phyloP scores from a whole-genome alignment of 2,113 vertebrate genomes.

The Anhinga anhinga region DNA sequence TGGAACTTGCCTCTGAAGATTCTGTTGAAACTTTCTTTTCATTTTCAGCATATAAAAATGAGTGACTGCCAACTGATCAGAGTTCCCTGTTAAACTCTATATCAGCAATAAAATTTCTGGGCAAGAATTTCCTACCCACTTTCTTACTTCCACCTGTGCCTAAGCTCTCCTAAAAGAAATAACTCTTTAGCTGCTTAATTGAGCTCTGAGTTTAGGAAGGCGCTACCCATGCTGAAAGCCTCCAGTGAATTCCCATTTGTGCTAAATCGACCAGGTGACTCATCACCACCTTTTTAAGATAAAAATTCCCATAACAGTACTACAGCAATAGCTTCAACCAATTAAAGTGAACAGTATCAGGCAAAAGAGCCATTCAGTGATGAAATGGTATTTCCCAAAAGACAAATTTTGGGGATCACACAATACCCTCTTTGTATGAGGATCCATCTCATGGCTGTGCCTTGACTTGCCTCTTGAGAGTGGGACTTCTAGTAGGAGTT shows the following conservation, averaged over 20 bases:
- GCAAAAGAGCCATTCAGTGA: not conserved
- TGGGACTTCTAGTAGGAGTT: not conserved
- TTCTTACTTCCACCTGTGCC: not conserved
- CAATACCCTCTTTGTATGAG: not conserved
- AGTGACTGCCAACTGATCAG: not conserved
- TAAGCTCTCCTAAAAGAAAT: conserved; percentile 19
- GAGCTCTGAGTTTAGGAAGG: conserved; percentile 19
- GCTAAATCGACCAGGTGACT: conserved; percentile 30
- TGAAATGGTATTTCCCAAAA: not conserved
- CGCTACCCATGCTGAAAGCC: conserved; percentile 13
- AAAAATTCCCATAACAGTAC: not conserved
- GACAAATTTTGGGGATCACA: not conserved
- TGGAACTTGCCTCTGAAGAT: not conserved
- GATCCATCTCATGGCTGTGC: not conserved
- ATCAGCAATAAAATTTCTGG: not conserved
- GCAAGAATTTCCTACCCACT: not conserved
- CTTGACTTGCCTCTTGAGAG: not conserved
- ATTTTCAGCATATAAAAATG: not conserved
- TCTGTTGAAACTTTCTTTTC: not conserved
- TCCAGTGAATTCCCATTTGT: not conserved
- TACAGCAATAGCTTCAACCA: not conserved
- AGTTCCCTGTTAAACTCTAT: not conserved
- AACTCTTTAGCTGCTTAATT: conserved; percentile 10
- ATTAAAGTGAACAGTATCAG: not conserved
- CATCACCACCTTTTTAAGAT: not conserved